phyloP scores from a whole-genome alignment of 1,140 invertebrate species.

The Holotrichia oblita region DNA sequence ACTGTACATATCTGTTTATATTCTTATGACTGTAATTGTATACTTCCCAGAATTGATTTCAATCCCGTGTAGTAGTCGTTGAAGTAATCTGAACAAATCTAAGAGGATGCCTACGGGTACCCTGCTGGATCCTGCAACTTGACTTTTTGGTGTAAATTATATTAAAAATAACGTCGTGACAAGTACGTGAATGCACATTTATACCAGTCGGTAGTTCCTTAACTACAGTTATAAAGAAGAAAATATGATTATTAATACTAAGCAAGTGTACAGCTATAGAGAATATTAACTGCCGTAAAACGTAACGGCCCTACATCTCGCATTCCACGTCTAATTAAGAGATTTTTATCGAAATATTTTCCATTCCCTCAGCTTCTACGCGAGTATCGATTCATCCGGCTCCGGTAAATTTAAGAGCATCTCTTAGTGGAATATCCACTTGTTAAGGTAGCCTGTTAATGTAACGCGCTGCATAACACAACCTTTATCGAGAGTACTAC shows the following conservation, averaged over 20 bases:
- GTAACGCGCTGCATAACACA: not conserved
- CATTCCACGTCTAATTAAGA: conserved; percentile 31
- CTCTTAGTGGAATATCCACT: not conserved
- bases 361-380: not conserved
- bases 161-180: not conserved
- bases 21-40: conserved; percentile 16
- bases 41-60: conserved; percentile 4
- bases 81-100: too few relatives aligned
- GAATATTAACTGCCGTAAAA: conserved; percentile 9
- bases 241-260: conserved; percentile 25
- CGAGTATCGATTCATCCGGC: not conserved
- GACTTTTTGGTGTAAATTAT: not conserved
- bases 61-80: too few relatives aligned
- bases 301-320: not conserved
- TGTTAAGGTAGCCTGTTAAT: conserved; percentile 13
- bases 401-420: conserved; percentile 12
- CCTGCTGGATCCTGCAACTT: too few relatives aligned
- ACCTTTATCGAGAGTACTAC: not conserved
- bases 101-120: too few relatives aligned
- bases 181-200: not conserved
- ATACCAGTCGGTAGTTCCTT: not conserved
- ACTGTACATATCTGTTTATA: conserved; percentile 1
- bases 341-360: conserved; percentile 35
- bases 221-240: not conserved
- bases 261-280: not conserved